These are phyloP conservation scores for Cheiracanthium punctorium DNA, from an alignment of 2,888 invertebrate genomes.

Conservation along the genomic window DNA sequence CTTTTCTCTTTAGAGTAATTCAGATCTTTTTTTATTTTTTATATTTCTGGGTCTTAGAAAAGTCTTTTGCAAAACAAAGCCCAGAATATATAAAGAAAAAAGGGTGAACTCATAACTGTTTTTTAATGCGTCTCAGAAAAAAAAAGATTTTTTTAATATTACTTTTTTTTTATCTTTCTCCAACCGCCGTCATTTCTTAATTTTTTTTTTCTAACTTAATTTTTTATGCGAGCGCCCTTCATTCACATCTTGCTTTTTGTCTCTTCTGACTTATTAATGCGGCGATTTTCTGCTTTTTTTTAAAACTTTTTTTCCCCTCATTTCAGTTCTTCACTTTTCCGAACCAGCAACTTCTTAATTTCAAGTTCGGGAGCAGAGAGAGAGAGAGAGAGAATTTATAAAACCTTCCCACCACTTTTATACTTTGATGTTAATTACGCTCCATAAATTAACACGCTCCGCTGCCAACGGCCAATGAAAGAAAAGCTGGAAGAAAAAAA, in stretches of 20 bases:
- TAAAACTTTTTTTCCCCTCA: conserved; percentile 39
- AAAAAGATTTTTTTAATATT: conserved; percentile 29
- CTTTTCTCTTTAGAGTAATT: conserved; percentile 21
- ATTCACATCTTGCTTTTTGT: conserved; percentile 64
- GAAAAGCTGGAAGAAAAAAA: conserved; percentile 47
- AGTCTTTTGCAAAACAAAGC: conserved; percentile 59
- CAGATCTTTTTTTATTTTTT: conserved; percentile 32
- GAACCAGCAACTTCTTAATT: conserved; percentile 66
- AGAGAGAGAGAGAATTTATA: conserved; percentile 57
- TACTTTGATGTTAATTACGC: conserved; percentile 70
- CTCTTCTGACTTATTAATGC: conserved; percentile 66
- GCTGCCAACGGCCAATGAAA: conserved; percentile 40
- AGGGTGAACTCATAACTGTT: conserved; percentile 63
- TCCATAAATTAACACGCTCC: conserved; percentile 65
- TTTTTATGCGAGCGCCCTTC: conserved; percentile 5
- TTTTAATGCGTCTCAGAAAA: conserved; percentile 61
- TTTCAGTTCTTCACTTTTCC: conserved; percentile 52
- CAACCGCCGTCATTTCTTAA: conserved; percentile 18
- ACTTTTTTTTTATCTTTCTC: background rate
- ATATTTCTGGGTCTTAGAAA: conserved; percentile 43
- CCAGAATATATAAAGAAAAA: conserved; percentile 34
- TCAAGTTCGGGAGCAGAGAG: conserved; percentile 29
- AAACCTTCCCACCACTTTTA: conserved; percentile 64
- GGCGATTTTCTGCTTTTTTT: conserved; percentile 43
- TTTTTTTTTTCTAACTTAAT: conserved; percentile 28